These are phyloP conservation scores for Marmota flaviventris DNA, from an alignment of 2,113 vertebrate genomes.

Conservation along the genomic window DNA sequence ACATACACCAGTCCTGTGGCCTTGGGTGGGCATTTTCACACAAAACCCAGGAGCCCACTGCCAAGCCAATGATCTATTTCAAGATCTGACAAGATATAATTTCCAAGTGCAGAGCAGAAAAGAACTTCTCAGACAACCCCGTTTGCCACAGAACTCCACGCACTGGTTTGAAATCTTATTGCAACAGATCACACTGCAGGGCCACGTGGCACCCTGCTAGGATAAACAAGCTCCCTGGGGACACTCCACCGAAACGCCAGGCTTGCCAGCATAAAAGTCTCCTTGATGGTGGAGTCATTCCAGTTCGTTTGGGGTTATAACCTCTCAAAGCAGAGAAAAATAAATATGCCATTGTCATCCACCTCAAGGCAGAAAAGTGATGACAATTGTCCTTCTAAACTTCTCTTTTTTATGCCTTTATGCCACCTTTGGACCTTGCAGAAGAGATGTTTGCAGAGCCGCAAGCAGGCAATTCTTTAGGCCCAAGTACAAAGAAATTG, in stretches of 20 bases:
- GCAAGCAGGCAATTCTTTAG: neutral
- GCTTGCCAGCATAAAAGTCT: neutral
- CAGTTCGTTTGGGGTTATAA: neutral
- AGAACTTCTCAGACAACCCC: neutral
- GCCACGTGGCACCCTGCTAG: neutral
- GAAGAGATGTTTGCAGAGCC: neutral
- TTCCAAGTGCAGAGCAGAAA: constrained; percentile 28
- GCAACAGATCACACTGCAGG: neutral
- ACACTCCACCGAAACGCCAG: neutral
- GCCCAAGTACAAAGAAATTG: constrained; percentile 1
- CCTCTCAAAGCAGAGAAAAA: constrained; percentile 40
- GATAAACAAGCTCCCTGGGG: neutral
- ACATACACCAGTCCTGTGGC: neutral
- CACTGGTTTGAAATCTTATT: neutral
- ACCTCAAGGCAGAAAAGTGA: neutral
- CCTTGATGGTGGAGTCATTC: neutral
- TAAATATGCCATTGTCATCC: neutral
- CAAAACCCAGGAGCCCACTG: neutral
- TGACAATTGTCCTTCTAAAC: neutral
- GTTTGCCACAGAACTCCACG: neutral
- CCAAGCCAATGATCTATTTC: neutral
- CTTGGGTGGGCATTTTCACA: neutral
- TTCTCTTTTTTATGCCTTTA: neutral
- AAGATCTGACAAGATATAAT: neutral
- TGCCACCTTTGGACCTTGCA: constrained; percentile 6